Evolutionary conservation across 1,140 invertebrate species (phyloP).

Genomic region (Monomorium pharaonis): DNA sequence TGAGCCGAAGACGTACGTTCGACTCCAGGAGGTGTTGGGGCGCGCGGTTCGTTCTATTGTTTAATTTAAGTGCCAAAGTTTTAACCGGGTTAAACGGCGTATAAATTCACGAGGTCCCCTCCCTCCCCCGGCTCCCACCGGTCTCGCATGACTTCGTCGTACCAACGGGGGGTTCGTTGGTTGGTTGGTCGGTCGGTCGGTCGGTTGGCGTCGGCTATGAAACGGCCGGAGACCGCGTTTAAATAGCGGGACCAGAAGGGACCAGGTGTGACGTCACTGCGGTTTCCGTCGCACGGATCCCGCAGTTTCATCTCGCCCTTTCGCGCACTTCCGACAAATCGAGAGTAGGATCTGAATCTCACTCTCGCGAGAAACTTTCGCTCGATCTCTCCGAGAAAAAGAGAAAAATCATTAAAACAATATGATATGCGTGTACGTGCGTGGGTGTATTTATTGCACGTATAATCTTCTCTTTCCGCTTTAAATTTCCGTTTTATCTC

Average conservation of each 20-base stretch:
- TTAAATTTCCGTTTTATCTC: neutral
- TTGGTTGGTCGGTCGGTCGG: neutral
- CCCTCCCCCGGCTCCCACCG: neutral
- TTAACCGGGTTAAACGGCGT: constrained; percentile 79
- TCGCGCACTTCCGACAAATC: neutral
- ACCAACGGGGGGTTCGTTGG: neutral
- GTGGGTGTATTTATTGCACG: neutral
- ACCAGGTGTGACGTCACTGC: constrained; percentile 68
- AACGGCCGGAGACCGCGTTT: constrained; percentile 60
- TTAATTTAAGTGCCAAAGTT: constrained; percentile 83
- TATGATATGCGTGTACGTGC: too few relatives aligned
- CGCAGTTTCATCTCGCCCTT: constrained; percentile 5
- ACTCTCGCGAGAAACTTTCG: neutral
- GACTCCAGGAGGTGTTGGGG: constrained; percentile 56
- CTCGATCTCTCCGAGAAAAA: neutral
- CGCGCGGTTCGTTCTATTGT: constrained; percentile 79
- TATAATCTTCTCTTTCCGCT: neutral
- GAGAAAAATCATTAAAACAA: neutral
- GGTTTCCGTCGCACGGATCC: constrained; percentile 53
- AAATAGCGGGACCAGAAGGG: constrained; percentile 57
- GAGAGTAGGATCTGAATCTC: neutral
- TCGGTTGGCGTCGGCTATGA: neutral
- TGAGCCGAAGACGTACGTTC: constrained; percentile 75
- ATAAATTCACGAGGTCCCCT: constrained; percentile 75
- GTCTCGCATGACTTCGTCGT: constrained; percentile 10